Base-by-base conservation (phyloP, 2,797 vertebrate species). In the Adrianichthys oophorus region DNA sequence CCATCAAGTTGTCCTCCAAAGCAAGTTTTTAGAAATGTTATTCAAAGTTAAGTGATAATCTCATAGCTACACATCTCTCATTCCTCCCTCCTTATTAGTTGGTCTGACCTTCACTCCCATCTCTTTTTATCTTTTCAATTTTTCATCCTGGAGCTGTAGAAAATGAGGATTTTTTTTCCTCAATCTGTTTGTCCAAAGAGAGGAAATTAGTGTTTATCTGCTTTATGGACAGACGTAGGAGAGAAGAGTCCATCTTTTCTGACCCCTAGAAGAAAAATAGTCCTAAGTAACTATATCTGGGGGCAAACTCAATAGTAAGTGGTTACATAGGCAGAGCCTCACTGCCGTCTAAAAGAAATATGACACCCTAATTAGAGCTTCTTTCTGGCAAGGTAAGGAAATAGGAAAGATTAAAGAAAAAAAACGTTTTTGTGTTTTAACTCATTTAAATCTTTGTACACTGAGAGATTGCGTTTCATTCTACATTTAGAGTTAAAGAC, bases 181-280 rank as follows among this genome's bases (percentile, higher is more conserved):
- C 52, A 47, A 65, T 78, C 46, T 73, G 56, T 75, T 63, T 72
- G 56, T n/a, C 24, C 78, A 78, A 83, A 78, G 58, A 73, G 60
- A 72, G 74, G 68, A 79, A 83, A 78, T 70, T 46, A 44, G 62
- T 62, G 26, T 72, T 72, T 74, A 74, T 81, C 63, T 76, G 37
- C 59, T 69, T 75, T 61, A 57, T 41, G 78, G 64, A 55, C 62
- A 52, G 60, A 58, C 29, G 2, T 48, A 51, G 15, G 26, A 53
- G 58, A 56, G 51, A 70, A 4, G 59, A 78, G 53, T 83, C 62
- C 52, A 61, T 70, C 60, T 26, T 62, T 4, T 48, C 7, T 8
- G 43, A 72, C 60, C 60, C 49, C 0, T 14, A 37, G 41, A 24
- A 29, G 53, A 46, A 69, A 74, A 68, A 68, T 41, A 74, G 61